Evolutionary conservation across 2,797 vertebrate species (phyloP), one percentile per base, ranked within the genome.

Genomic region (Oreochromis mossambicus): DNA sequence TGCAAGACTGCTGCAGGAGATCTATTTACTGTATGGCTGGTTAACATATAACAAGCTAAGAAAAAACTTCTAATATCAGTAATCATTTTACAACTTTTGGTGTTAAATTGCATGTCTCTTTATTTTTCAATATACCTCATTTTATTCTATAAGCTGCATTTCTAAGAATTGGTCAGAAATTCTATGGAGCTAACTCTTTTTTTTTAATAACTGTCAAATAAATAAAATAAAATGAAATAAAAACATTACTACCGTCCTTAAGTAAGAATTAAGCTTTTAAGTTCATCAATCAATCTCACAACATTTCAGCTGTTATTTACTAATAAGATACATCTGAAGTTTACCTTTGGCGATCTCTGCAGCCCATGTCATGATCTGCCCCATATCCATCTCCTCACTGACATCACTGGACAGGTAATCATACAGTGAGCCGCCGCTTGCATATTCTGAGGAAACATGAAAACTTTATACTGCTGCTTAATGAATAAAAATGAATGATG

Each of bases 281-380:
- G 36, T 41, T 41, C 38, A 68, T 68, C 0, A 68, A 68, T 29
- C 15, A 73, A 48, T 48, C 15, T 48, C 43, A 48, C 24, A 73
- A 17, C 41, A 26, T 70, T 43, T 70, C 19, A 68, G 63, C n/a
- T 46, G 24, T 19, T 48, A 73, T 73, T 73, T 73, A 48, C 15
- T 73, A 73, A 1, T 29, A 51, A 19, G 70, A 29, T 8, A n/a
- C 41, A 8, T 56, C 12, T 83, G 13, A 84, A 4, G 38, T 41
- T 87, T 95, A 99, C 99, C 99, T 98, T 98, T 99, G 87, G 98
- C 99, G 51, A 99, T 99, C 82, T 99, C 98, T 61, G 96, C 97
- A 91, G 98, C 97, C 99, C 98, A 99, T 3, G 97, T 98, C 98
- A 99, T 99, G 83, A 99, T 97, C 85, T 99, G 98, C 50, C 96